These are phyloP conservation scores for Rhynchomys soricoides DNA, from an alignment of 2,113 vertebrate genomes.

Conservation along the genomic window DNA sequence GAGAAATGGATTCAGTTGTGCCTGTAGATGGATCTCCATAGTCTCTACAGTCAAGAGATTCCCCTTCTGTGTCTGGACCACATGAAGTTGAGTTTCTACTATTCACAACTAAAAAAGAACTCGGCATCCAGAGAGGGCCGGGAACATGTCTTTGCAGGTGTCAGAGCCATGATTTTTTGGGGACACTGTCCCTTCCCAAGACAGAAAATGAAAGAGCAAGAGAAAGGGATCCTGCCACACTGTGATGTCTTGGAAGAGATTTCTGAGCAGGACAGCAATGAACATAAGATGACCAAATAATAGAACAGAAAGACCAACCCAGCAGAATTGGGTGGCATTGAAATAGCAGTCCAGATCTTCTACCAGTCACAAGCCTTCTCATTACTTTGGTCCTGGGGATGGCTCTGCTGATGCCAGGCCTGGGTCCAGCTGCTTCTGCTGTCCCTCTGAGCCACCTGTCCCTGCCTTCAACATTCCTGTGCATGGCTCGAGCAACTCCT, in stretches of 20 bases:
- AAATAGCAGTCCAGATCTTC: constrained; percentile 77
- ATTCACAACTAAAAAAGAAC: not conserved
- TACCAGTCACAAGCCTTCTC: constrained; percentile 79
- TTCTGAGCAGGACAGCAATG: not conserved
- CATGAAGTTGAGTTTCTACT: not conserved
- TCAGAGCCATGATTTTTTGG: not conserved
- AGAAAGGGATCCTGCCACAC: too few species aligned
- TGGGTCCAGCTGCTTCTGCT: too few species aligned
- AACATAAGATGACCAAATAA: not conserved
- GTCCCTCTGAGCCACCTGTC: fast-evolving
- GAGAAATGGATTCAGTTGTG: not conserved
- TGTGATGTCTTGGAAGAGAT: not conserved
- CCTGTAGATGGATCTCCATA: not conserved
- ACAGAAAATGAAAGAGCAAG: not conserved
- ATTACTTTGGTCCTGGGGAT: constrained; percentile 67
- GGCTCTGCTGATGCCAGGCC: not conserved
- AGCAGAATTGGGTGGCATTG: constrained; percentile 83
- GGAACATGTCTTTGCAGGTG: too few species aligned
- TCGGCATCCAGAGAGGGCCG: not conserved
- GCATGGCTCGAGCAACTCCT: not conserved
- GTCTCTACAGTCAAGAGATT: not conserved
- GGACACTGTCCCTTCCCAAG: too few species aligned
- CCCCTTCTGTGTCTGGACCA: not conserved
- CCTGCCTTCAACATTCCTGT: not conserved
- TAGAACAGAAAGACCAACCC: not conserved